Evolutionary conservation across 2,797 vertebrate genomes (phyloP).

Genomic region (Austrolebias charrua): DNA sequence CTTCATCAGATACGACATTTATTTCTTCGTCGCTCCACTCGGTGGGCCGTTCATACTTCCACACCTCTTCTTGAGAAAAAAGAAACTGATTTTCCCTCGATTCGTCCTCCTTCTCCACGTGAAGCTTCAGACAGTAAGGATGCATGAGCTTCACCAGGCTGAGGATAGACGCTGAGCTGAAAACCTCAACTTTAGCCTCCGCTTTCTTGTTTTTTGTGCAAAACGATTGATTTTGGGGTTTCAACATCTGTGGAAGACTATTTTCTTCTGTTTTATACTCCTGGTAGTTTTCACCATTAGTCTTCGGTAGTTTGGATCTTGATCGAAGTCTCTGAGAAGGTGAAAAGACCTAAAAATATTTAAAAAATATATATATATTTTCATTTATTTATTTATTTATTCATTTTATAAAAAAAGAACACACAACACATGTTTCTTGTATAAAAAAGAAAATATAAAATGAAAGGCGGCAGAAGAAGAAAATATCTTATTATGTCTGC

Average conservation of each 20-base stretch:
- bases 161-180: conserved; percentile 77
- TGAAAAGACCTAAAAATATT: conserved; percentile 38
- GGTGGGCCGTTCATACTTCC: conserved; percentile 66
- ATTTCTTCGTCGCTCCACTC: conserved; percentile 72
- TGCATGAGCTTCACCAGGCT: conserved; percentile 93
- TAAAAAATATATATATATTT: too few relatives aligned
- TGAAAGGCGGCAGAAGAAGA: too few relatives aligned
- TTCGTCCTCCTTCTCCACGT: conserved; percentile 61
- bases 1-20: conserved; percentile 73
- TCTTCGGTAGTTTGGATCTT: conserved; percentile 56
- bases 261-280: conserved; percentile 24
- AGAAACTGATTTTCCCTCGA: conserved; percentile 5
- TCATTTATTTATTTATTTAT: too few relatives aligned
- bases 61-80: conserved; percentile 70
- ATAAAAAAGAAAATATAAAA: too few relatives aligned
- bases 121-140: conserved; percentile 86
- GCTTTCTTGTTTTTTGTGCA: conserved; percentile 28
- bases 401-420: too few relatives aligned
- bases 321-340: conserved; percentile 52
- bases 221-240: conserved; percentile 30
- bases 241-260: conserved; percentile 8
- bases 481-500: too few relatives aligned
- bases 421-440: too few relatives aligned
- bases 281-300: conserved; percentile 80
- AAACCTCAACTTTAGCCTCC: conserved; percentile 59